Evolutionary conservation across 2,888 invertebrate species (phyloP), one percentile per base, ranked within the genome.

Genomic region (Hypsopygia costalis): DNA sequence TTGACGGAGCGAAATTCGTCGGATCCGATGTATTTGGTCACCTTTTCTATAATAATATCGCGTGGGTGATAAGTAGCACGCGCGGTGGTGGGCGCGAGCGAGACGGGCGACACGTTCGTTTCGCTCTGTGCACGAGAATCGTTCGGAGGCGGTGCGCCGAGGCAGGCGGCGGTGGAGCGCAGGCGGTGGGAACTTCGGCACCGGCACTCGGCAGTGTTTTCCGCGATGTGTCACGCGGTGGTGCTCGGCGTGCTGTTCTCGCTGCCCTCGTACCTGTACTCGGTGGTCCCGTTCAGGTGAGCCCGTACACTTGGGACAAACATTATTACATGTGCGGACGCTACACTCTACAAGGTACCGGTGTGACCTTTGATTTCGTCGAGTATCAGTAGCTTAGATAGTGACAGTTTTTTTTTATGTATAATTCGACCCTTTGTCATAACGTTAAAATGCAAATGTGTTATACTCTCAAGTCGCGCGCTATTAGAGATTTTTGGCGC

Each of bases 221-320:
- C 40, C 61, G 62, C 55, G 56, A 85, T 85, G 83, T 85, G 85
- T 60, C 81, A 83, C 75, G 80, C 83, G 54, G 74, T 86, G 55
- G 82, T 85, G 39, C 79, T 86, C 56, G 85, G 85, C 40, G 85
- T 85, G 56, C 56, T 86, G 56, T 76, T 83, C 53, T 86, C 86
- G 52, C 64, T 86, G 61, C 85, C 85, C 43, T 83, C 85, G 12
- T 83, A 83, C 59, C 60, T 86, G 47, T 85, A 83, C 69, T 76
- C 86, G 55, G 79, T 80, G 44, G 79, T 81, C 44, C 81, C 83
- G 54, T 85, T 82, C 81, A 83, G 83, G 85, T 86, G 78, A 82
- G 79, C 65, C 7, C 22, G 10, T 6, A 21, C 28, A 33, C 4
- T 11, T 9, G 4, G 21, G 4, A 6, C 21, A 21, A 3, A 5